phyloP scores from a whole-genome alignment of 2,113 vertebrate species.

The Phalacrocorax brasilianus region DNA sequence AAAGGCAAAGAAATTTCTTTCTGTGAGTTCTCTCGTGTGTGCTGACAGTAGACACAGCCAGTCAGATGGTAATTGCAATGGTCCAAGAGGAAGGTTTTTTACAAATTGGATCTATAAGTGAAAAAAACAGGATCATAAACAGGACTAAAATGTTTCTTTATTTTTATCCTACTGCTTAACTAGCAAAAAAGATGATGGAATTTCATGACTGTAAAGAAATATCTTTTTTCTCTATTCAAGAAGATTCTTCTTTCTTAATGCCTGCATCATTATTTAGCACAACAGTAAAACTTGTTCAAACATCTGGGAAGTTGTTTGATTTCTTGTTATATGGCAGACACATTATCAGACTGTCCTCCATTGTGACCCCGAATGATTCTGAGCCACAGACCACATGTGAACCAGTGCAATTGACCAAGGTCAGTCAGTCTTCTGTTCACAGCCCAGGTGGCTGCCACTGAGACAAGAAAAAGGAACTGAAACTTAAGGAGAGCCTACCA shows the following conservation, averaged over 20 bases:
- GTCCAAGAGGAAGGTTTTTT: neutral
- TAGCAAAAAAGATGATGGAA: neutral
- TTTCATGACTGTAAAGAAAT: neutral
- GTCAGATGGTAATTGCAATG: neutral
- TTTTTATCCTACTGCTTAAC: neutral
- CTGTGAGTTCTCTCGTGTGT: neutral
- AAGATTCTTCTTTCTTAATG: neutral
- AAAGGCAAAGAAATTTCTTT: neutral
- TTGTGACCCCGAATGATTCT: neutral
- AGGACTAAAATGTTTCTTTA: neutral
- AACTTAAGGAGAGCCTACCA: constrained; percentile 14
- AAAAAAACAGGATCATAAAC: neutral
- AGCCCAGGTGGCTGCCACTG: neutral
- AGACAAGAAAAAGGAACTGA: neutral
- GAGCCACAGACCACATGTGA: neutral
- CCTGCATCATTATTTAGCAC: neutral
- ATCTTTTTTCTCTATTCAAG: neutral
- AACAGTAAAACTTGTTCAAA: neutral
- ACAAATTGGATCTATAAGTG: neutral
- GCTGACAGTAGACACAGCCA: neutral
- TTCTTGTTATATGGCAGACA: neutral
- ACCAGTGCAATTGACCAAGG: neutral
- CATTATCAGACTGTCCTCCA: neutral
- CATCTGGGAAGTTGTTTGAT: neutral
- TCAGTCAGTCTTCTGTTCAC: neutral